Percentiles rank a stretch among this genome's conserved stretches.
Evolutionary conservation across 2,113 vertebrate genomes (phyloP).

Genomic region (Stegastes partitus): DNA sequence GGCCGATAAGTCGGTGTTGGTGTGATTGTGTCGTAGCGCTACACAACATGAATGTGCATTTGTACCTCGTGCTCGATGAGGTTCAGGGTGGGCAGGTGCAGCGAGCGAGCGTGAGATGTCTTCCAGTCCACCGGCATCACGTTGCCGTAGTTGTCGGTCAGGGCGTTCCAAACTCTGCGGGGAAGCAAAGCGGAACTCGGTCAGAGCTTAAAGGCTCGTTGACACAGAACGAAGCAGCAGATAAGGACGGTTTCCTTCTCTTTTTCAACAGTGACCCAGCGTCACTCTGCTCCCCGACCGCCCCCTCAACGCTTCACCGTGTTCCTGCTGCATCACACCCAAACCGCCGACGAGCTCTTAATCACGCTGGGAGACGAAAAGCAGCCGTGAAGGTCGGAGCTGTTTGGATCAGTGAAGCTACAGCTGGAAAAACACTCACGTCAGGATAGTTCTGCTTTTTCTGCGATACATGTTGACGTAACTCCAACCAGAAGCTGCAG

Average conservation of each 20-base stretch:
- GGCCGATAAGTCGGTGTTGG: too few species aligned
- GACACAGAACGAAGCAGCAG: not conserved
- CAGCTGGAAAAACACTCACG: too few species aligned
- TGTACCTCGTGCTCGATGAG: conserved; percentile 90
- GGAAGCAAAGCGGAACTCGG: not conserved
- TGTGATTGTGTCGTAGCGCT: too few species aligned
- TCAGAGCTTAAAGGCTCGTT: not conserved
- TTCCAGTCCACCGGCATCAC: conserved; percentile 99
- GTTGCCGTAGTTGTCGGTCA: conserved; percentile 97
- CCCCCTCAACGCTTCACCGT: not conserved
- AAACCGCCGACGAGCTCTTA: not conserved
- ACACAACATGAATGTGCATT: not conserved
- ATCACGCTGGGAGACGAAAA: not conserved
- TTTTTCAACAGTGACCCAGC: conserved; percentile 61
- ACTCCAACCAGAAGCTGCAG: too few species aligned
- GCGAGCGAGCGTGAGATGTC: conserved; percentile 92
- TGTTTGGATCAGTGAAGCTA: too few species aligned
- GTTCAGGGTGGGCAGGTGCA: conserved; percentile 95
- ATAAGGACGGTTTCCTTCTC: conserved; percentile 39
- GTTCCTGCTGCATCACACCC: conserved; percentile 33
- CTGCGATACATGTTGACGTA: too few species aligned
- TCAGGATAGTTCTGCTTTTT: too few species aligned
- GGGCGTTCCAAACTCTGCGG: conserved; percentile 94
- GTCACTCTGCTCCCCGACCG: conserved; percentile 23
- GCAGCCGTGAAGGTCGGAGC: too few species aligned